Conservation (phyloP, 2,113 vertebrate species). For the Tyrannus savana region DNA sequence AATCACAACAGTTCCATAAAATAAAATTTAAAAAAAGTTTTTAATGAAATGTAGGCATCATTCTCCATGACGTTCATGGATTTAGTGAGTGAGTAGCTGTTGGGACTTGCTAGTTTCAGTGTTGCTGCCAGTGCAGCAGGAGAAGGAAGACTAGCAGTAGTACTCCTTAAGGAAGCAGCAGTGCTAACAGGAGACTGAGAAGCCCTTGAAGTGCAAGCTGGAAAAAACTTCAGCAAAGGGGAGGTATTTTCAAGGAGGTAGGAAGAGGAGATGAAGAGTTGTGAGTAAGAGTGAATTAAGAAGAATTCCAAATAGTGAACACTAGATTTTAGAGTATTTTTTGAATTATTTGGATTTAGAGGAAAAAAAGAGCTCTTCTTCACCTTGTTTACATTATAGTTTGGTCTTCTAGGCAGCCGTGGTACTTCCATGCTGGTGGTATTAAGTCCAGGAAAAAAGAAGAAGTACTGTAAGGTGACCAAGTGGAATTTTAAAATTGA, state of each 20-base stretch:
- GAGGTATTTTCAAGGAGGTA: background rate
- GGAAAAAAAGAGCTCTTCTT: background rate
- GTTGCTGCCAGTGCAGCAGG: background rate
- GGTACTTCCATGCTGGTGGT: background rate
- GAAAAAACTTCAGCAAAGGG: background rate
- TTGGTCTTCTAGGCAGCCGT: background rate
- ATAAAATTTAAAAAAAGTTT: background rate
- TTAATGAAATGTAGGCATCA: background rate
- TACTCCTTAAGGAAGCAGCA: background rate
- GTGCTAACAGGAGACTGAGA: background rate
- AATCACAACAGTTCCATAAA: background rate
- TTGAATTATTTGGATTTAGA: background rate
- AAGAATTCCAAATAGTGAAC: background rate
- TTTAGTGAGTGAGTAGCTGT: background rate
- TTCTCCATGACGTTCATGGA: background rate
- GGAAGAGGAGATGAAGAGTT: background rate
- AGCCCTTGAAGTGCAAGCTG: background rate
- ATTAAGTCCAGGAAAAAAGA: background rate
- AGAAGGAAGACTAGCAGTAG: background rate
- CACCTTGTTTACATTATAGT: background rate
- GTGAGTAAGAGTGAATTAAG: background rate
- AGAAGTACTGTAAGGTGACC: background rate
- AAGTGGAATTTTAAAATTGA: background rate
- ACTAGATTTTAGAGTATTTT: background rate
- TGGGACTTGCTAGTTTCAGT: background rate